Percentiles rank a stretch among this genome's conserved stretches.
Conservation (phyloP, 2,888 invertebrate genomes). For the Campaea margaritaria region DNA sequence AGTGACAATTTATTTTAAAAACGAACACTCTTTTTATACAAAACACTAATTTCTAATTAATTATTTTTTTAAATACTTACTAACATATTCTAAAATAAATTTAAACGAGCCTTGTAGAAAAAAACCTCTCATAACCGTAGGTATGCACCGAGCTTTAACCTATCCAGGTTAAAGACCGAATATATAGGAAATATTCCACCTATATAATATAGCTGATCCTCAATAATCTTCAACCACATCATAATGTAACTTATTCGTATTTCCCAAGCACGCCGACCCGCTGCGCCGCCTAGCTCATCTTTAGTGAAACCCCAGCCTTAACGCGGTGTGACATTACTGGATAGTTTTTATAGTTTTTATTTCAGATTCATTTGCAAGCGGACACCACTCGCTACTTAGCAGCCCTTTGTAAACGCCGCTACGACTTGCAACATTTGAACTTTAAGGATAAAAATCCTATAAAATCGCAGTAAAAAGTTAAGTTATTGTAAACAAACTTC, state of each 20-base stretch:
- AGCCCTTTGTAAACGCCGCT: constrained; percentile 35
- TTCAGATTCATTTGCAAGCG: constrained; percentile 30
- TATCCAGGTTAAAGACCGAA: no score
- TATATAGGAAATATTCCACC: no score
- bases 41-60: no score
- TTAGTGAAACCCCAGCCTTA: constrained; percentile 2
- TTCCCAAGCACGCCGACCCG: no score
- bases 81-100: no score
- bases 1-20: no score
- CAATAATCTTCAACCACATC: no score
- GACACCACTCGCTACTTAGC: constrained; percentile 21
- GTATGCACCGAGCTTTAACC: constrained; percentile 19
- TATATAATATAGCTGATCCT: no score
- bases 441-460: neutral
- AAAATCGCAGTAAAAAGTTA: neutral
- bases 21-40: no score
- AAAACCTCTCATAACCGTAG: constrained; percentile 8
- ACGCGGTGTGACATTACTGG: constrained; percentile 37
- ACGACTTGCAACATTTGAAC: neutral
- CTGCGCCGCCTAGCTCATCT: neutral
- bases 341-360: constrained; percentile 27
- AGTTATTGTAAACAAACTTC: neutral
- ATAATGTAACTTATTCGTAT: no score
- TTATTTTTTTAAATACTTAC: no score
- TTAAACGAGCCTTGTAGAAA: constrained; percentile 8